Base-by-base conservation (phyloP, 2,797 vertebrate genomes). In the Notolepis coatsorum region DNA sequence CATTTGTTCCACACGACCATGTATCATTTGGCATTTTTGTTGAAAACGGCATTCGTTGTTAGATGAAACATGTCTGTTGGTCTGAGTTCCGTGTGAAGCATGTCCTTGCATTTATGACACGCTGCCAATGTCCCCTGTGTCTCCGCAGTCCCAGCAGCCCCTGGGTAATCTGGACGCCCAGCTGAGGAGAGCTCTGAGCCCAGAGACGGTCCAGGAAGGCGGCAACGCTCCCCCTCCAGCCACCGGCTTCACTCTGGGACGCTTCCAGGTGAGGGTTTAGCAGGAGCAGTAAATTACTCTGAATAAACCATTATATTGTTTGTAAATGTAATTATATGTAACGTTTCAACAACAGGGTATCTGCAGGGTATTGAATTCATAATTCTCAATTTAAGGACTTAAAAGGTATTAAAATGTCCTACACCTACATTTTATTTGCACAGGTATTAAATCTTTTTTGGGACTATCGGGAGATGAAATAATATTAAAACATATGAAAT, bases 131-230 rank as follows among this genome's bases (percentile, higher is more conserved):
- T 54, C 25, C 13, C 58, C 3, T 79, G 37, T 79, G 10, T 37
- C 27, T 53, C 43, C 7, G 30, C 71, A 75, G 62, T 56, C 75
- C n/a, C 81, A 86, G 66, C 79, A 84, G 15, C 84, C 85, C 2
- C 45, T 84, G 33, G 88, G 70, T 69, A 77, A 59, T 70, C 55
- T 81, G 58, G 81, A 85, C 0, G 52, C 74, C 23, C 86, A 84
- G 77, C 53, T 86, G 51, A 84, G 65, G 41, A 83, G 88, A 79
- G 83, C 86, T 42, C 56, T 84, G 57, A 91, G 90, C 69, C 88
- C 86, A 79, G 82, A 93, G 85, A 91, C 88, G 13, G 73, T 88
- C 23, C 84, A 84, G 53, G 89, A 68, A 39, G 90, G 90, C 5
- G 80, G 48, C 43, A 39, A 63, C 58, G 64, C 67, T n/a, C 51